These are phyloP conservation scores for Venusia cambrica DNA, from an alignment of 2,888 invertebrate species.

Conservation along the genomic window DNA sequence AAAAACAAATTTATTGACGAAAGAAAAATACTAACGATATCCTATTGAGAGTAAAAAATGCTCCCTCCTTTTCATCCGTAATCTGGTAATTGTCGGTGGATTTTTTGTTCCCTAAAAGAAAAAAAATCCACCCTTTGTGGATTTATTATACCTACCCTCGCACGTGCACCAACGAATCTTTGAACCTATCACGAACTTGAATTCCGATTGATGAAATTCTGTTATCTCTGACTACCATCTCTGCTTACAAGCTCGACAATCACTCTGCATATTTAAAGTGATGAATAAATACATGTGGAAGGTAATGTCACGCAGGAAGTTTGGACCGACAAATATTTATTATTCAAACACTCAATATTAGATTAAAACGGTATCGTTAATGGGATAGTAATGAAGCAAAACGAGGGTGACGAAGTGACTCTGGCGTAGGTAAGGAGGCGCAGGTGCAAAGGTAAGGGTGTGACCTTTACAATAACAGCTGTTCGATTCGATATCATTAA, in stretches of 20 bases:
- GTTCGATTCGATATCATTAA: constrained; percentile 58
- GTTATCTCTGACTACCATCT: constrained; percentile 46
- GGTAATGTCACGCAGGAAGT: constrained; percentile 38
- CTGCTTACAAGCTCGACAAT: constrained; percentile 36
- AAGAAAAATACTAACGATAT: constrained; percentile 54
- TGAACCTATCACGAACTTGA: constrained; percentile 56
- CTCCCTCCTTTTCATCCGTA: constrained; percentile 62
- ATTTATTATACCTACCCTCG: constrained; percentile 66
- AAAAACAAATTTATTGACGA: constrained; percentile 40
- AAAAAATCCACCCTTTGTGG: constrained; percentile 64
- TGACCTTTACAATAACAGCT: constrained; percentile 71
- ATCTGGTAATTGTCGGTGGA: constrained; percentile 71
- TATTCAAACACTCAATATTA: constrained; percentile 44
- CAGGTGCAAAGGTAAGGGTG: constrained; percentile 73
- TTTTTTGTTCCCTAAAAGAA: constrained; percentile 60
- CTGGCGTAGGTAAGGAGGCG: constrained; percentile 40
- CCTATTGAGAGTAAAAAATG: constrained; percentile 50
- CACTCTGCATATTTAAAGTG: constrained; percentile 33
- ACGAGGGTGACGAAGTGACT: constrained; percentile 49
- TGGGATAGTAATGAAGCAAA: constrained; percentile 66
- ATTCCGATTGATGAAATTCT: constrained; percentile 48
- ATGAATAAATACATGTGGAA: constrained; percentile 40
- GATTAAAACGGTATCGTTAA: constrained; percentile 59
- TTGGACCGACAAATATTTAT: constrained; percentile 45
- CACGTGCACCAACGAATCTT: constrained; percentile 63